phyloP scores from a whole-genome alignment of 2,888 invertebrate species.

The Pseudococcus viburni region DNA sequence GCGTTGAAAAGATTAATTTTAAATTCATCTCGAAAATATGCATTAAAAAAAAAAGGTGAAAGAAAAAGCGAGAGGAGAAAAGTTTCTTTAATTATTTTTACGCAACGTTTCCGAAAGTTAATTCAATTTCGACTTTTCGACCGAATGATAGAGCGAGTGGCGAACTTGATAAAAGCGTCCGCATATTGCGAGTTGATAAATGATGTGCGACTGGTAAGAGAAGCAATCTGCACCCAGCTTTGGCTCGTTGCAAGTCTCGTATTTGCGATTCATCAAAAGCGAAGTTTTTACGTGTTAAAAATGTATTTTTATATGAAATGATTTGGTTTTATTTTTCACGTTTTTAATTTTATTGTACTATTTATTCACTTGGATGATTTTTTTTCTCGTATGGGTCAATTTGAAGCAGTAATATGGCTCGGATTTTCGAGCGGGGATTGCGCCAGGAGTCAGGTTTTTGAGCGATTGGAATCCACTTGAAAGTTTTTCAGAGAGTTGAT shows the following conservation, averaged over 20 bases:
- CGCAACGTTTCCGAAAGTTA: conserved; percentile 45
- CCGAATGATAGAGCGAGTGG: conserved; percentile 14
- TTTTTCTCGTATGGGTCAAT: too few relatives aligned
- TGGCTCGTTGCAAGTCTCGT: background rate
- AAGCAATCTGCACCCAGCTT: background rate
- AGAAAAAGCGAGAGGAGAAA: background rate
- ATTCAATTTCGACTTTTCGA: conserved; percentile 31
- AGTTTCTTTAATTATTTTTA: conserved; percentile 47
- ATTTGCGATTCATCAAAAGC: conserved; percentile 29
- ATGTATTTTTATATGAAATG: conserved; percentile 37
- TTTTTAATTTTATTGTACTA: background rate
- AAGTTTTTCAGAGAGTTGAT: too few relatives aligned
- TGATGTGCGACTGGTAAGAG: background rate
- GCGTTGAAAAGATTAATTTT: conserved; percentile 14
- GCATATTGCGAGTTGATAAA: conserved; percentile 34
- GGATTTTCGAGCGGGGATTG: background rate
- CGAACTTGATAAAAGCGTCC: conserved; percentile 7
- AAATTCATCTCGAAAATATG: conserved; percentile 3
- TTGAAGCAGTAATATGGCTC: background rate
- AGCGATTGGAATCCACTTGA: background rate
- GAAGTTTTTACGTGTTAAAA: background rate
- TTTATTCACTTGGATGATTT: background rate
- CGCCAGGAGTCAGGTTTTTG: background rate
- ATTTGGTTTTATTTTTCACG: background rate
- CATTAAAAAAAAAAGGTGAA: background rate